Evolutionary conservation across 92 coral and sea anemone genomes (phyloP).

Genomic region (Epizoanthus ramosus): DNA sequence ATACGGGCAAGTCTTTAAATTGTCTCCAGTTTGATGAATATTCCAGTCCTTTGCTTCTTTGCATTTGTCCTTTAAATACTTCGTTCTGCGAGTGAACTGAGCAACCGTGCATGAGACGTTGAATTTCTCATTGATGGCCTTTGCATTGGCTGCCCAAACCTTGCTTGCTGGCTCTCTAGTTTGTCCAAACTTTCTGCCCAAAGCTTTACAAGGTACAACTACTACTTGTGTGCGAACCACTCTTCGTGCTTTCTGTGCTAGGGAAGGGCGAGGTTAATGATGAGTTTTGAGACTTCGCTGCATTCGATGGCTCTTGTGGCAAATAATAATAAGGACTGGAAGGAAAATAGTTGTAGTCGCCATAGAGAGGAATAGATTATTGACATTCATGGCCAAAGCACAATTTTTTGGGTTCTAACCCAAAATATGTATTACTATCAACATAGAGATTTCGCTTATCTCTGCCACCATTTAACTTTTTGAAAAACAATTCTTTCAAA

Average conservation of each 20-base stretch:
- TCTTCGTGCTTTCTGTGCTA: too few relatives aligned
- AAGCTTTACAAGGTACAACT: constrained; percentile 29
- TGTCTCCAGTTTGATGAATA: constrained; percentile 41
- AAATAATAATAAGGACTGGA: too few relatives aligned
- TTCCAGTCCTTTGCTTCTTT: constrained; percentile 55
- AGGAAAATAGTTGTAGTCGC: too few relatives aligned
- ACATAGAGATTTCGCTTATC: constrained; percentile 22
- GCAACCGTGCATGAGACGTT: constrained; percentile 35
- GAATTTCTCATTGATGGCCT: constrained; percentile 47
- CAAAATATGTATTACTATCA: constrained; percentile 7
- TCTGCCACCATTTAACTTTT: constrained; percentile 21
- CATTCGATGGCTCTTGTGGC: too few relatives aligned
- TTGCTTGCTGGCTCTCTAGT: constrained; percentile 52
- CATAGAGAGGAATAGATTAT: constrained; percentile 10
- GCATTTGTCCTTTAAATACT: constrained; percentile 39
- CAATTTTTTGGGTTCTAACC: constrained; percentile 8
- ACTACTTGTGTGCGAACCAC: too few relatives aligned
- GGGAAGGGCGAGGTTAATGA: too few relatives aligned
- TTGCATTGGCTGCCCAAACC: constrained; percentile 45
- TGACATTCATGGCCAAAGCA: constrained; percentile 1
- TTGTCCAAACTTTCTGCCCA: constrained; percentile 47
- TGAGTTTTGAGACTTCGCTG: too few relatives aligned
- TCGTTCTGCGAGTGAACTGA: constrained; percentile 37
- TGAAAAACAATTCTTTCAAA: constrained; percentile 12
- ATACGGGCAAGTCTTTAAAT: constrained; percentile 34